Evolutionary conservation across 2,797 vertebrate genomes (phyloP), one percentile per base, ranked within the genome.

Genomic region (Rhinella marina): DNA sequence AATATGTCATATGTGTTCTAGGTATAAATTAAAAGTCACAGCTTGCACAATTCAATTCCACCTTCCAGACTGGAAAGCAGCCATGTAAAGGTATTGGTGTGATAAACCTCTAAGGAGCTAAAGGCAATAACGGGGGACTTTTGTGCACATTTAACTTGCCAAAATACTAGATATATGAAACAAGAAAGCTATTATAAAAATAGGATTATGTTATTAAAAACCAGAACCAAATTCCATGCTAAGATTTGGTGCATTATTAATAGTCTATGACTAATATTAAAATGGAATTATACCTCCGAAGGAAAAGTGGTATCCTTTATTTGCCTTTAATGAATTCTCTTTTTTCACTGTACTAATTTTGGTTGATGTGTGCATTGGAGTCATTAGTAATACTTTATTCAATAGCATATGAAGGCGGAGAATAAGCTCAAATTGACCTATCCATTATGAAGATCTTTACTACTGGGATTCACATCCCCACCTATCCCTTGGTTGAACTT

Each of bases 51-150:
- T 64, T 81, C 25, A 29, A 32, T 80, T 81, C 78, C 29, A 61
- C 29, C 12, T 23, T 81, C 57, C 70, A 79, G 61, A 73, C 87
- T 88, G 87, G 87, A 88, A 85, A 54, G 56, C 76, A 85, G 82
- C 87, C 87, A 88, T 75, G 54, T 27, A 52, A 83, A 84, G 25
- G 17, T 76, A 84, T 80, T 88, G 57, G 75, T 85, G 56, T 81
- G 64, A 85, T 88, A 88, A 88, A 88, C 29, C 87, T 85, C 56
- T 88, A 88, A 88, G 87, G 68, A 85, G 87, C 87, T 88, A 85
- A 88, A 88, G 57, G 82, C 77, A 88, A 88, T 88, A 88, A 85
- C 70, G 41, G 7, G 19, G 85, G 87, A 85, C 72, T 85, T 85
- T 79, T 72, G 13, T 84, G 82, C 21, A 72, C 54, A 73, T 84